These are phyloP conservation scores for Monoplex corrugatus DNA, from an alignment of 2,888 invertebrate species.

Conservation along the genomic window DNA sequence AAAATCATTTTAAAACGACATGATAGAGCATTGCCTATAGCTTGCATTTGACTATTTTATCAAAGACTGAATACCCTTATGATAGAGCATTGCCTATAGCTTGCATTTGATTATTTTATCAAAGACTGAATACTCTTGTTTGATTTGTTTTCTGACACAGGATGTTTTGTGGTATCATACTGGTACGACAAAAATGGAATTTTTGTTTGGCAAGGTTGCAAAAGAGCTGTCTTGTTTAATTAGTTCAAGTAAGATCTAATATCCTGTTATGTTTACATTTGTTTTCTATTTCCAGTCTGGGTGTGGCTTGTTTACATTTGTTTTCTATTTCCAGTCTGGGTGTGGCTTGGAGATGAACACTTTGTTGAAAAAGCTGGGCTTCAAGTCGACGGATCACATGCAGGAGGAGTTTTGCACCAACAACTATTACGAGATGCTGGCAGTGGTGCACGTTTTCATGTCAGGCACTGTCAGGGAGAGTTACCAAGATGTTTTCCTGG, in stretches of 20 bases:
- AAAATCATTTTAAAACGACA: no score
- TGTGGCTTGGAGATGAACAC: constrained; percentile 62
- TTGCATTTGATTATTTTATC: no score
- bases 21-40: no score
- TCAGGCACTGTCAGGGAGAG: constrained; percentile 62
- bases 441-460: constrained; percentile 64
- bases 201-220: no score
- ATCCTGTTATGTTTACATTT: no score
- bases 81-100: no score
- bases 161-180: not conserved
- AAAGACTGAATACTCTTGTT: not conserved
- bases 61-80: no score
- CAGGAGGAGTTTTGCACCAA: constrained; percentile 76
- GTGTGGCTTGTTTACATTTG: no score
- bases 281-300: constrained; percentile 68
- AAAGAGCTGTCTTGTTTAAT: no score
- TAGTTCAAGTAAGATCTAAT: no score
- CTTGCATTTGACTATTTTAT: no score
- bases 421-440: constrained; percentile 75
- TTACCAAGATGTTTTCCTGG: constrained; percentile 77
- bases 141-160: not conserved
- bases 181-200: no score
- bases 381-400: constrained; percentile 60
- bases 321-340: constrained; percentile 67
- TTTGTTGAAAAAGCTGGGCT: constrained; percentile 55